These are phyloP conservation scores for Scaptodrosophila lebanonensis DNA, from an alignment of 1,140 invertebrate genomes.

Conservation along the genomic window DNA sequence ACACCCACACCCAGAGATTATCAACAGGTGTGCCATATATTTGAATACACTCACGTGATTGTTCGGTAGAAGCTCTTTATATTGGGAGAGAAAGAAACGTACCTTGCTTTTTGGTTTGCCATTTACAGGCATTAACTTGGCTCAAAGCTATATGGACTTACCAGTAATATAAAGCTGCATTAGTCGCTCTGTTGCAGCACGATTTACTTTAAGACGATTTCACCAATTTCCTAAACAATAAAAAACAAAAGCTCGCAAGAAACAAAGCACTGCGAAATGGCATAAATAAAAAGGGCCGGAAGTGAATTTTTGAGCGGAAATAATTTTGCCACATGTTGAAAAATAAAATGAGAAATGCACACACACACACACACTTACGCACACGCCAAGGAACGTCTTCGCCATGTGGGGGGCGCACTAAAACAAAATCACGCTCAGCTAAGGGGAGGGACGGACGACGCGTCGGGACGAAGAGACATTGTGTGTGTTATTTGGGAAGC, in stretches of 20 bases:
- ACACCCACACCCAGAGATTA: too few relatives aligned
- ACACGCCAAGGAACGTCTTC: neutral
- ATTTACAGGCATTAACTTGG: constrained; percentile 31
- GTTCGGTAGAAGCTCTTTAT: too few relatives aligned
- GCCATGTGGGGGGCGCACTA: constrained; percentile 11
- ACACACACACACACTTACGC: neutral
- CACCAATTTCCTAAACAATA: constrained; percentile 49
- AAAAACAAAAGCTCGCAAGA: constrained; percentile 2
- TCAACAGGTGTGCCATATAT: too few relatives aligned
- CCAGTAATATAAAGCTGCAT: too few relatives aligned
- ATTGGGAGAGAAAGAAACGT: too few relatives aligned
- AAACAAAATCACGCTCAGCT: too few relatives aligned
- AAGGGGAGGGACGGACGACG: neutral
- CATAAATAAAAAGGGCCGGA: constrained; percentile 31
- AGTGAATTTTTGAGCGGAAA: constrained; percentile 70
- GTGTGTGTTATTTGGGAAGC: too few relatives aligned
- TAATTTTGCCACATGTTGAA: constrained; percentile 70
- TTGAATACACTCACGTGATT: too few relatives aligned
- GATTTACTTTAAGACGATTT: constrained; percentile 35
- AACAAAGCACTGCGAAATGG: neutral
- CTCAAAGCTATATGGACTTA: constrained; percentile 14
- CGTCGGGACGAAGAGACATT: neutral
- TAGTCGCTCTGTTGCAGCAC: constrained; percentile 16
- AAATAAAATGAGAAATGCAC: constrained; percentile 53
- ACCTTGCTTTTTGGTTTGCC: constrained; percentile 12